phyloP scores from a whole-genome alignment of 2,888 invertebrate genomes.

The Lissocephala sabroskyi region DNA sequence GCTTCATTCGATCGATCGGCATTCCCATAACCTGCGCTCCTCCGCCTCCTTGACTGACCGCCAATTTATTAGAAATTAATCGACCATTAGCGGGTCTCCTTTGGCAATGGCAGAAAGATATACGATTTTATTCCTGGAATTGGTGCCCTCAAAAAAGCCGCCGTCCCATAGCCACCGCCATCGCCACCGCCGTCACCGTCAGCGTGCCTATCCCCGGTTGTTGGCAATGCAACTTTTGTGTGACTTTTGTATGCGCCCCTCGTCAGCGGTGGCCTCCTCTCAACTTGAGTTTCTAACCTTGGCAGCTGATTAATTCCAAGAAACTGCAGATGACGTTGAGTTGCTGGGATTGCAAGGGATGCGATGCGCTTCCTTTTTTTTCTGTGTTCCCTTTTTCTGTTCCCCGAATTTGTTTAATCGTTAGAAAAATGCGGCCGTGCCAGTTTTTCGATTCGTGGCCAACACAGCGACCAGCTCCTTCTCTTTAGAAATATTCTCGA shows the following conservation, averaged over 20 bases:
- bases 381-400: constrained; percentile 35
- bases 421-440: constrained; percentile 65
- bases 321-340: constrained; percentile 67
- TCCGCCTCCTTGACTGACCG: constrained; percentile 20
- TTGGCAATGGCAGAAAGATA: constrained; percentile 47
- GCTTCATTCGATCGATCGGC: too few relatives aligned
- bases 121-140: constrained; percentile 71
- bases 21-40: background rate
- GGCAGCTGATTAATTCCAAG: constrained; percentile 46
- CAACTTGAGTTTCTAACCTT: constrained; percentile 8
- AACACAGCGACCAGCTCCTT: background rate
- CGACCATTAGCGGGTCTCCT: too few relatives aligned
- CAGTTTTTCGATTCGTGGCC: constrained; percentile 19
- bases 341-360: constrained; percentile 28
- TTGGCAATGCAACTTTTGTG: constrained; percentile 35
- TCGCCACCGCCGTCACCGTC: constrained; percentile 5
- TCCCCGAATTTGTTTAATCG: constrained; percentile 72
- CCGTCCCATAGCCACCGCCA: constrained; percentile 19
- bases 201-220: too few relatives aligned
- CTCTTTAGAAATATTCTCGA: background rate
- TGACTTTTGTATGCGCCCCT: constrained; percentile 21
- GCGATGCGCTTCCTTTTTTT: constrained; percentile 15
- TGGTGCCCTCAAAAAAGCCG: constrained; percentile 51
- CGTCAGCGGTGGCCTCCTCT: background rate
- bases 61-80: constrained; percentile 66